A percentile compares a stretch with the other conserved stretches of the same genome.
Conservation (phyloP, 2,888 invertebrate species). For the Gasteruption jaculator region DNA sequence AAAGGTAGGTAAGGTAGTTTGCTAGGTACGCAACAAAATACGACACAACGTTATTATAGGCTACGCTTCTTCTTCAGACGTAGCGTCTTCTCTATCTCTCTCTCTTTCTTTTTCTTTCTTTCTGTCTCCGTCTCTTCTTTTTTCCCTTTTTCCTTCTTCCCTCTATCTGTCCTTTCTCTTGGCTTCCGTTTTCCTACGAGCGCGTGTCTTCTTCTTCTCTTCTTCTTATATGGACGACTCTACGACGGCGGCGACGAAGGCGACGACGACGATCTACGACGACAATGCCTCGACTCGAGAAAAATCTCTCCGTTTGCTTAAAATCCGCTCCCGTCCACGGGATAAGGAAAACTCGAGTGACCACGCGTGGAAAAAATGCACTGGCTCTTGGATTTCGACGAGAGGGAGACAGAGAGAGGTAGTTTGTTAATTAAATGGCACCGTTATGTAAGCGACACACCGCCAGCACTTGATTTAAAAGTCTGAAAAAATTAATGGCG, state of each 20-base stretch:
- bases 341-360: no score
- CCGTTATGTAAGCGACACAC: no score
- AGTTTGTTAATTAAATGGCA: no score
- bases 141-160: constrained; percentile 22
- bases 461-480: no score
- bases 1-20: constrained; percentile 6
- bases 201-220: constrained; percentile 29
- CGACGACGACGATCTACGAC: not conserved
- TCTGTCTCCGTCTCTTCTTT: constrained; percentile 19
- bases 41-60: no score
- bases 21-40: not conserved
- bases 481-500: no score
- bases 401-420: no score
- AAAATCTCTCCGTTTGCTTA: not conserved
- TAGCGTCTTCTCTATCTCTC: constrained; percentile 15
- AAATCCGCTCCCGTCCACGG: no score
- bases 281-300: not conserved
- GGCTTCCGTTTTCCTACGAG: constrained; percentile 27
- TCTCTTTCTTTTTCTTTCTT: not conserved
- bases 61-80: no score
- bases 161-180: not conserved
- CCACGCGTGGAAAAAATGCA: no score
- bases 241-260: constrained; percentile 7
- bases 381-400: no score
- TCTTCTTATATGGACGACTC: no score